Percentiles rank a stretch among this genome's conserved stretches.
Evolutionary conservation across 2,888 invertebrate species (phyloP).

Genomic region (Syrista parreyssii): DNA sequence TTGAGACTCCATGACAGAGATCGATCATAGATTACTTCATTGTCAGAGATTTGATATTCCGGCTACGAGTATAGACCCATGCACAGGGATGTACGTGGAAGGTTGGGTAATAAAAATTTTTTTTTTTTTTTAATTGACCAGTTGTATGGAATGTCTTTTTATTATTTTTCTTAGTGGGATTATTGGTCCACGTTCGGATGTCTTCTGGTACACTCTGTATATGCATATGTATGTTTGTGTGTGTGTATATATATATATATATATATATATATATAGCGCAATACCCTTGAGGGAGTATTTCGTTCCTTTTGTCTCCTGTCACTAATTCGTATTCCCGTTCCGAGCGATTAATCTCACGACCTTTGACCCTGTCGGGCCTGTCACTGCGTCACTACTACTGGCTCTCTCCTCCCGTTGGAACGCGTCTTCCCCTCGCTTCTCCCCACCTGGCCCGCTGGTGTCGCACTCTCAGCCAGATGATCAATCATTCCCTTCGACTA

Average conservation of each 20-base stretch:
- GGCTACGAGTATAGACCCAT: not conserved
- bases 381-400: constrained; percentile 34
- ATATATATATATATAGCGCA: no score
- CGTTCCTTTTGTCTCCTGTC: constrained; percentile 4
- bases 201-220: no score
- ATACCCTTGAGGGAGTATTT: no score
- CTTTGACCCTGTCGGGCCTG: constrained; percentile 42
- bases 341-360: constrained; percentile 48
- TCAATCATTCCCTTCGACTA: constrained; percentile 37
- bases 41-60: constrained; percentile 6
- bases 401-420: constrained; percentile 1
- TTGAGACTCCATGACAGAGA: constrained; percentile 23
- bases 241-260: no score
- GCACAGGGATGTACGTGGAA: no score
- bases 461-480: constrained; percentile 24
- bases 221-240: no score
- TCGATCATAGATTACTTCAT: constrained; percentile 36
- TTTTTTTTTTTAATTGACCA: no score
- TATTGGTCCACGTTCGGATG: no score
- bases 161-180: no score
- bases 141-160: no score
- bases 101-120: no score
- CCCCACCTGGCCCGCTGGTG: not conserved
- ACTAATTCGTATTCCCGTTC: constrained; percentile 42
- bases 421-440: no score